Conservation (phyloP, 2,113 vertebrate genomes). For the Bucco capensis region DNA sequence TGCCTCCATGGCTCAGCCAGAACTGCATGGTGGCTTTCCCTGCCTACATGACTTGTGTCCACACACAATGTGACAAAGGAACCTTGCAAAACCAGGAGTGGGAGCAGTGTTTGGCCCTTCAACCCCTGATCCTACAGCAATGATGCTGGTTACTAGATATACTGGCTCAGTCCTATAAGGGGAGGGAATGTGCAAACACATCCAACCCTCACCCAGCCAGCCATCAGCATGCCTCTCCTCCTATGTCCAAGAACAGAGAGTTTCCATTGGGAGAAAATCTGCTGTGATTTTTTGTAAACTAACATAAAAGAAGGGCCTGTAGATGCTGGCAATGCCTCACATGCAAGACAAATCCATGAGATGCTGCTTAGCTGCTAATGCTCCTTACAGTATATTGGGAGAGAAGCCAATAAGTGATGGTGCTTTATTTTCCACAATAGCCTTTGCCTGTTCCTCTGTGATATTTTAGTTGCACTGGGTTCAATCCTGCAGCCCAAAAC, state of each 20-base stretch:
- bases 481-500: not conserved
- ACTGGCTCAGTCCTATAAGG: slow-evolving; percentile 13
- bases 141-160: slow-evolving; percentile 43
- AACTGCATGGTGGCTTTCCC: not conserved
- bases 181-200: slow-evolving; percentile 36
- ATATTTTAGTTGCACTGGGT: not conserved
- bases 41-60: not conserved
- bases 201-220: not conserved
- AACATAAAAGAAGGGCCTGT: not conserved
- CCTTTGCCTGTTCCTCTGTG: not conserved
- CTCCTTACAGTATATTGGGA: not conserved
- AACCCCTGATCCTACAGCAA: slow-evolving; percentile 19
- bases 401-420: not conserved
- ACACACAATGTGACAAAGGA: not conserved
- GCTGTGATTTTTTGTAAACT: not conserved
- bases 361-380: not conserved
- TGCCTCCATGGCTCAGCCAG: accelerated
- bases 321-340: not conserved
- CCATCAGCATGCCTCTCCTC: not conserved
- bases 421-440: not conserved
- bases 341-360: not conserved
- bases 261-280: not conserved
- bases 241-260: not conserved
- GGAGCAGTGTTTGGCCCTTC: not conserved
- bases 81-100: not conserved